Conservation (phyloP, 2,113 vertebrate genomes). For the Psephotus haematonotus region DNA sequence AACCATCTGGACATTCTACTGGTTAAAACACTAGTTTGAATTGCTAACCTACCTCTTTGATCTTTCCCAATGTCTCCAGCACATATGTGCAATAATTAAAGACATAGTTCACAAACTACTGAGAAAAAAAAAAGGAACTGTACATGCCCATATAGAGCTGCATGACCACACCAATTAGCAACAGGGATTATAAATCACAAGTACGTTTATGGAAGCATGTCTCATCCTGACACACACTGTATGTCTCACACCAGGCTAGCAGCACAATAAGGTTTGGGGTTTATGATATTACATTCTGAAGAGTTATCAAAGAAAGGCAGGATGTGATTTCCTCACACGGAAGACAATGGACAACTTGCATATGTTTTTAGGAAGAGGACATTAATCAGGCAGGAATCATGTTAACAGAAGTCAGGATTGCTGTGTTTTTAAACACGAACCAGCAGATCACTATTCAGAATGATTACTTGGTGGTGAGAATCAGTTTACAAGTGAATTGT, state of each 20-base stretch:
- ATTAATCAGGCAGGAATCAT: conserved; percentile 20
- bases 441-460: background rate
- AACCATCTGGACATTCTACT: conserved; percentile 70
- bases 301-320: conserved; percentile 51
- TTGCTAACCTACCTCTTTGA: conserved; percentile 68
- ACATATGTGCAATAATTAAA: conserved; percentile 70
- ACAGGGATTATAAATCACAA: conserved; percentile 45
- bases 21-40: conserved; percentile 66
- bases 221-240: background rate
- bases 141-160: background rate
- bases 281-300: background rate
- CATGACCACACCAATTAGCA: conserved; percentile 7
- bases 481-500: background rate
- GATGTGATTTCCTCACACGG: background rate
- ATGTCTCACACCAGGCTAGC: conserved; percentile 8
- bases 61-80: conserved; percentile 56
- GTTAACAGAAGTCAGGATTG: conserved; percentile 23
- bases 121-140: conserved; percentile 4
- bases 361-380: background rate
- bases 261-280: conserved; percentile 36
- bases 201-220: conserved; percentile 13
- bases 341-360: conserved; percentile 29
- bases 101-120: conserved; percentile 32
- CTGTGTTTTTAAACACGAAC: background rate
- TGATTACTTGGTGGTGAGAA: background rate